A percentile compares a stretch with the other conserved stretches of the same genome.
Evolutionary conservation across 2,113 vertebrate species (phyloP).

Genomic region (Anolis sagrei): DNA sequence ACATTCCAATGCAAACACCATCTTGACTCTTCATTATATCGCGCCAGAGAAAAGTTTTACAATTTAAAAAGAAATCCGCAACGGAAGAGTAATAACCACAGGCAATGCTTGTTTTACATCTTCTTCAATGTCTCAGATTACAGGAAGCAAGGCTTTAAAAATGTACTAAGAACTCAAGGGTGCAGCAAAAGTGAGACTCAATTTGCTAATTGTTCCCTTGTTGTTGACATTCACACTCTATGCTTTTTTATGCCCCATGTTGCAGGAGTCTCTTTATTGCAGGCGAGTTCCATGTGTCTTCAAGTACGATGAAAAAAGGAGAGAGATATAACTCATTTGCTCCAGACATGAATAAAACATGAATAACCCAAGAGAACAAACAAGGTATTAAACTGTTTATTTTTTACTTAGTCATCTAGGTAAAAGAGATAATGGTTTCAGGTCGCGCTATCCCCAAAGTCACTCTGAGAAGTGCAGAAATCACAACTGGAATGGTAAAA

Average conservation of each 20-base stretch:
- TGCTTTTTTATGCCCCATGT: background rate
- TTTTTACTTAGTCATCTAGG: background rate
- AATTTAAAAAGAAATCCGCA: background rate
- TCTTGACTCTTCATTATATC: background rate
- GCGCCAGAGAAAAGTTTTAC: background rate
- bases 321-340: background rate
- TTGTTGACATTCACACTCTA: too few relatives aligned
- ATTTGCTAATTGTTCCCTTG: background rate
- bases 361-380: background rate
- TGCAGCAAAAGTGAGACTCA: background rate
- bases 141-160: background rate
- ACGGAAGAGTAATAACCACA: background rate
- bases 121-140: background rate
- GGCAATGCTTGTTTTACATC: background rate
- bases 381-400: background rate
- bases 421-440: background rate
- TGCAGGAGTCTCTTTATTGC: background rate
- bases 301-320: background rate
- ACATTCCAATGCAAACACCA: background rate
- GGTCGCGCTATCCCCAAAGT: too few relatives aligned
- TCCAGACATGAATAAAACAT: background rate
- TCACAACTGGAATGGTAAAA: too few relatives aligned
- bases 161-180: background rate
- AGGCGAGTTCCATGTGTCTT: background rate
- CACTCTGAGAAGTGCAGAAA: too few relatives aligned